A percentile compares a stretch with the other conserved stretches of the same genome.
phyloP scores from a whole-genome alignment of 1,140 invertebrate species.

The Meteorus sp. region DNA sequence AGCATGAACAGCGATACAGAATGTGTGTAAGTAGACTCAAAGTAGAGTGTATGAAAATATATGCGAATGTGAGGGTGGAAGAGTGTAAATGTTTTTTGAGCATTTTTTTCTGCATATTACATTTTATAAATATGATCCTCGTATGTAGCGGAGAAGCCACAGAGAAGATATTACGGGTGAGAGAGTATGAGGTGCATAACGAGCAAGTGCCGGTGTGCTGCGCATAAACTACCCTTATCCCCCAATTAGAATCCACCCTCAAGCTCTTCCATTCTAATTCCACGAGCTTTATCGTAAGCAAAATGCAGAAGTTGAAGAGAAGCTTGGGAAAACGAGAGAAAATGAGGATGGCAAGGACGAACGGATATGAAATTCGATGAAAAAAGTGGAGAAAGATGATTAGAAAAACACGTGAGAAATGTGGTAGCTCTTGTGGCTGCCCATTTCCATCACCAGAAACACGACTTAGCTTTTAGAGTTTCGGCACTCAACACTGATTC shows the following conservation, averaged over 20 bases:
- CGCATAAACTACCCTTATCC: conserved; percentile 43
- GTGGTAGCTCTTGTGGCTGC: no score
- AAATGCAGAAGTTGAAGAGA: neutral
- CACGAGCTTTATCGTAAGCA: conserved; percentile 34
- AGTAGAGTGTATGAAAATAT: no score
- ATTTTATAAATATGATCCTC: neutral
- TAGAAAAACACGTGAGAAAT: no score
- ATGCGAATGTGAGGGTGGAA: no score
- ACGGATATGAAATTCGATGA: no score
- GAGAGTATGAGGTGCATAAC: conserved; percentile 4
- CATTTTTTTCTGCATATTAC: conserved; percentile 4
- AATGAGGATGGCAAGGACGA: neutral
- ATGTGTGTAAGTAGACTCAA: no score
- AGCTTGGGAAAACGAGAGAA: neutral
- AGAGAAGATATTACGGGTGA: neutral
- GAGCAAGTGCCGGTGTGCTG: neutral
- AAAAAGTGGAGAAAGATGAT: no score
- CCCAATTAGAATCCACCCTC: conserved; percentile 35
- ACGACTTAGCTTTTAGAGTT: no score
- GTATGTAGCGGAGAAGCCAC: neutral
- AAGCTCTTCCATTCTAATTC: conserved; percentile 39
- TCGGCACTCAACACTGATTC: no score
- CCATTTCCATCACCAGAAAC: no score
- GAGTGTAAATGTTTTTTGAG: neutral
- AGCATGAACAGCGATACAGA: no score